These are phyloP conservation scores for Orycteropus afer DNA, from an alignment of 2,113 vertebrate genomes.

Conservation along the genomic window DNA sequence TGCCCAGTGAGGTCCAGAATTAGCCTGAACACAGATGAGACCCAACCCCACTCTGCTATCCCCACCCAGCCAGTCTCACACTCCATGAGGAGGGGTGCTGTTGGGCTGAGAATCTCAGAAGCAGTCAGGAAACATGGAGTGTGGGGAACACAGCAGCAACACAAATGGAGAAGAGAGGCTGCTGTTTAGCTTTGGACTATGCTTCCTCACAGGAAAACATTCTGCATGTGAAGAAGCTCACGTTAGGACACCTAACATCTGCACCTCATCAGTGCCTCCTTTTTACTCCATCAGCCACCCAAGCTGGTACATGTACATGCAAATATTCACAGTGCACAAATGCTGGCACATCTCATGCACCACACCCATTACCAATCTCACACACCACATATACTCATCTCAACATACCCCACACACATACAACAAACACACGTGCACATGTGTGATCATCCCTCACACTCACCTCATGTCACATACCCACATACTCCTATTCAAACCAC, in stretches of 20 bases:
- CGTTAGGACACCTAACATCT: neutral
- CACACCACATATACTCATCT: neutral
- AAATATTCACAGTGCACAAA: accelerated
- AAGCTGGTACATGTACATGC: accelerated
- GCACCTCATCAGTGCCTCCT: neutral
- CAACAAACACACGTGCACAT: neutral
- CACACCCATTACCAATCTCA: neutral
- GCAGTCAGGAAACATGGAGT: neutral
- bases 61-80: neutral
- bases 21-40: neutral
- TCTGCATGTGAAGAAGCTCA: neutral
- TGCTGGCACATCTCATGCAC: neutral
- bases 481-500: neutral
- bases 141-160: neutral
- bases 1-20: neutral
- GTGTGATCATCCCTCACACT: neutral
- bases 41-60: neutral
- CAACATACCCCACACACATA: neutral
- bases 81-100: neutral
- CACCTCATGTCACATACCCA: neutral
- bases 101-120: neutral
- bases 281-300: neutral
- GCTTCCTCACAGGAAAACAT: neutral
- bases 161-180: neutral
- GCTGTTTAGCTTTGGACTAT: neutral